Evolutionary conservation across 2,113 vertebrate genomes (phyloP).

Genomic region (Peromyscus californicus): DNA sequence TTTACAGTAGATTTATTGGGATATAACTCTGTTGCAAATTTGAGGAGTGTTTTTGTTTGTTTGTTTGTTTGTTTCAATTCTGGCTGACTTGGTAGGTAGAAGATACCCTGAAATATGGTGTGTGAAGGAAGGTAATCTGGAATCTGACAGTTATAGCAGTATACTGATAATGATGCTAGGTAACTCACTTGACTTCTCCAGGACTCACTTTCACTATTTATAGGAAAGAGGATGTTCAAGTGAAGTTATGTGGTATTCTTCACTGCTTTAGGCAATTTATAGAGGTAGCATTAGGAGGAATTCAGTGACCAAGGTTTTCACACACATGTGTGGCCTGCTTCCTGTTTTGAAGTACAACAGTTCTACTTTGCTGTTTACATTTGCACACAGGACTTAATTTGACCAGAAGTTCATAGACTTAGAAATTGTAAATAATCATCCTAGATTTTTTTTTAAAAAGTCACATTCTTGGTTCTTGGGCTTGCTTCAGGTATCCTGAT

Average conservation of each 20-base stretch:
- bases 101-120: background rate
- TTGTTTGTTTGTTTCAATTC: background rate
- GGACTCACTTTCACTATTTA: slow-evolving; percentile 22
- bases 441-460: background rate
- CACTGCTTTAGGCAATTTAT: background rate
- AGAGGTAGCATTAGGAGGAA: background rate
- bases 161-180: background rate
- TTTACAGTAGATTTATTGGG: background rate
- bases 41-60: background rate
- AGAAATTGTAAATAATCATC: background rate
- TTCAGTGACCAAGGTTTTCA: background rate
- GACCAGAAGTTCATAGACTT: background rate
- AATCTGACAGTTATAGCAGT: background rate
- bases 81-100: background rate
- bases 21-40: background rate
- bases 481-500: background rate
- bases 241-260: slow-evolving; percentile 30
- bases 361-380: slow-evolving; percentile 32
- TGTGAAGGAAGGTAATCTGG: background rate
- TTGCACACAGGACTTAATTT: background rate
- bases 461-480: background rate
- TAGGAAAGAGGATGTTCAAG: slow-evolving; percentile 5
- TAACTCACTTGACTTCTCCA: background rate
- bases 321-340: rapidly evolving
- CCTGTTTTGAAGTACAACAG: background rate